Conservation (phyloP, 2,888 invertebrate genomes). For the Camponotus fellah region DNA sequence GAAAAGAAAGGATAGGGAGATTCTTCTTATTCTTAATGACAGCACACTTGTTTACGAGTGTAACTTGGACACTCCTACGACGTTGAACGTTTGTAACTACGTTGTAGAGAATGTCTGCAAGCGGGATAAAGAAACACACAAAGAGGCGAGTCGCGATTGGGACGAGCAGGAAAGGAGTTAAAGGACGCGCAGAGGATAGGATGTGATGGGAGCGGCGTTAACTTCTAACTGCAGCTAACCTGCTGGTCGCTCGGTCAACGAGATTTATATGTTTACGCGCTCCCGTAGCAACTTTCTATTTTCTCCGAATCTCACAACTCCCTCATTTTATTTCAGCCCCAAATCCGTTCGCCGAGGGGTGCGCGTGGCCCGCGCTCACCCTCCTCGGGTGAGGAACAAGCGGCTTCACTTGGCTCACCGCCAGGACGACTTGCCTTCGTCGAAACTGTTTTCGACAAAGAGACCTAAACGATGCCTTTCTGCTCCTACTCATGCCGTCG, state of each 20-base stretch:
- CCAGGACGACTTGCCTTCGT: slow-evolving; percentile 78
- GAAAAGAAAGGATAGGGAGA: neutral
- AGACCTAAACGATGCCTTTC: slow-evolving; percentile 79
- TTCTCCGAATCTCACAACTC: slow-evolving; percentile 77
- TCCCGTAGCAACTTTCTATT: slow-evolving; percentile 84
- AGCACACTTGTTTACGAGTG: slow-evolving; percentile 39
- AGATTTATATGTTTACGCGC: slow-evolving; percentile 85
- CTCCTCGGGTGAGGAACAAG: slow-evolving; percentile 70
- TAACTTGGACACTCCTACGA: slow-evolving; percentile 12
- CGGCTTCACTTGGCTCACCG: slow-evolving; percentile 78
- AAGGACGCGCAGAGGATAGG: slow-evolving; percentile 4
- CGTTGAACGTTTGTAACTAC: slow-evolving; percentile 42
- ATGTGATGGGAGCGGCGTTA: slow-evolving; percentile 73
- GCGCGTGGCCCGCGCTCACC: slow-evolving; percentile 38
- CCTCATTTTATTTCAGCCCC: slow-evolving; percentile 80
- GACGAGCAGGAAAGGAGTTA: slow-evolving; percentile 3
- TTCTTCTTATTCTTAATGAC: neutral
- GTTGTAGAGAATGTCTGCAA: slow-evolving; percentile 13
- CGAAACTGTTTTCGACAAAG: slow-evolving; percentile 82
- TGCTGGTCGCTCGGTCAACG: slow-evolving; percentile 63
- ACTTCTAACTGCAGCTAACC: slow-evolving; percentile 77
- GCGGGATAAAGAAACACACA: slow-evolving; percentile 39
- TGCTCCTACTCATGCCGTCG: slow-evolving; percentile 58
- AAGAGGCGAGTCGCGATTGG: slow-evolving; percentile 46
- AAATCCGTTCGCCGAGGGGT: slow-evolving; percentile 18